Conservation (phyloP, 2,113 vertebrate genomes). For the Anguilla japonica region DNA sequence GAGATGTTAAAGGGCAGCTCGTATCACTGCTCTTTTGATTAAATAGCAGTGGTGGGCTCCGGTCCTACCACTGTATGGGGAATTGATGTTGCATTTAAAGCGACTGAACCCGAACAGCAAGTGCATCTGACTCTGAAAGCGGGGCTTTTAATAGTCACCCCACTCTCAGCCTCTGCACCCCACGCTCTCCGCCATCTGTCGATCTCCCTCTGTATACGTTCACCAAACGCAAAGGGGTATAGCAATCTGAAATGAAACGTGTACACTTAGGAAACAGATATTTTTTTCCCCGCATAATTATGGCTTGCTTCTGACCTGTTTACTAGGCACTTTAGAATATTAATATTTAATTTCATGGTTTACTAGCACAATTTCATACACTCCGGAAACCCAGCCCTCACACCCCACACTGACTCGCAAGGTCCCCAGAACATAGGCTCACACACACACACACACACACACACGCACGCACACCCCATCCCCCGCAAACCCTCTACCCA, state of each 20-base stretch:
- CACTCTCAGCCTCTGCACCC: neutral
- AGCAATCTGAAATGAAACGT: neutral
- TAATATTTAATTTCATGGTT: neutral
- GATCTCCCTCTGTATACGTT: neutral
- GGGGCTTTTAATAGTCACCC: neutral
- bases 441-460: neutral
- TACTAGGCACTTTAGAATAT: neutral
- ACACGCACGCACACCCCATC: neutral
- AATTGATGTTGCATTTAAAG: neutral
- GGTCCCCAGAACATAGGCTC: neutral
- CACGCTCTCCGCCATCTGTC: neutral
- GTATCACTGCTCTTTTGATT: slow-evolving; percentile 64
- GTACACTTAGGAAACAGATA: neutral
- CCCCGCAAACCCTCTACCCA: slow-evolving; percentile 10
- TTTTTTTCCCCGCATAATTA: neutral
- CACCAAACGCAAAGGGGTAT: neutral
- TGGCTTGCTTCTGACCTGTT: neutral
- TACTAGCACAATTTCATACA: neutral
- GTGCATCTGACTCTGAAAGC: neutral
- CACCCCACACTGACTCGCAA: too few species aligned
- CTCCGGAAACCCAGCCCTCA: too few species aligned
- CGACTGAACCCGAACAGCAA: neutral
- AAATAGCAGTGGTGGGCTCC: slow-evolving; percentile 56
- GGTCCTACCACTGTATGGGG: neutral
- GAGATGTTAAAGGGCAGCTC: slow-evolving; percentile 70